phyloP scores from a whole-genome alignment of 2,888 invertebrate species.

The Aquatica leii region DNA sequence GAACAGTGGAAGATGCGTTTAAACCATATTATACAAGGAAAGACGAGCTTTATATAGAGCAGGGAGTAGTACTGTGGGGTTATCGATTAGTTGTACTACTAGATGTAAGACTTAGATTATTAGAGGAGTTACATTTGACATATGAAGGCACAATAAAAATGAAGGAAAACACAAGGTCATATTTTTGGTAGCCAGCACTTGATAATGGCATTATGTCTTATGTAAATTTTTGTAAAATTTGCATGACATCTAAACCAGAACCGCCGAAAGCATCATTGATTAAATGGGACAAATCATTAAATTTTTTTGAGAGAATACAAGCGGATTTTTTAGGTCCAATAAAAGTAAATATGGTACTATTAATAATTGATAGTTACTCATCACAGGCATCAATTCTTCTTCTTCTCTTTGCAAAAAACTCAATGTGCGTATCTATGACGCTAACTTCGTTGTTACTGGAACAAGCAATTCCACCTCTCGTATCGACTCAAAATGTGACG shows the following conservation, averaged over 20 bases:
- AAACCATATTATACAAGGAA: not conserved
- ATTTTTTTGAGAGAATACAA: conserved; percentile 54
- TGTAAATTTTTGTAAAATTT: conserved; percentile 42
- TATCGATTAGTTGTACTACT: conserved; percentile 31
- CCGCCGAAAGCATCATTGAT: conserved; percentile 17
- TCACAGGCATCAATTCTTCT: too few relatives aligned
- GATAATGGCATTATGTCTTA: conserved; percentile 44
- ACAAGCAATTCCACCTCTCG: too few relatives aligned
- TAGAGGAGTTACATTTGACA: conserved; percentile 34
- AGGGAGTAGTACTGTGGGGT: conserved; percentile 2
- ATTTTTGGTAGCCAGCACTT: conserved; percentile 46
- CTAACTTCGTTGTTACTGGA: too few relatives aligned
- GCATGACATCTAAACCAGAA: conserved; percentile 19
- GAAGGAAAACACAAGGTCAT: conserved; percentile 36
- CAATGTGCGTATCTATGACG: too few relatives aligned
- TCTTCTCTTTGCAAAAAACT: too few relatives aligned
- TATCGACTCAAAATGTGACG: too few relatives aligned
- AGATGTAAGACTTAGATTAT: conserved; percentile 23
- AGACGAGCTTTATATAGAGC: not conserved
- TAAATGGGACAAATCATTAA: conserved; percentile 25
- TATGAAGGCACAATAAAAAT: conserved; percentile 40
- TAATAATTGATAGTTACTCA: conserved; percentile 56
- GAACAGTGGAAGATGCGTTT: not conserved
- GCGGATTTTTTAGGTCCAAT: too few relatives aligned
- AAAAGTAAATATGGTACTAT: not conserved